Conservation (phyloP, 2,797 vertebrate species). For the Squalus acanthias region DNA sequence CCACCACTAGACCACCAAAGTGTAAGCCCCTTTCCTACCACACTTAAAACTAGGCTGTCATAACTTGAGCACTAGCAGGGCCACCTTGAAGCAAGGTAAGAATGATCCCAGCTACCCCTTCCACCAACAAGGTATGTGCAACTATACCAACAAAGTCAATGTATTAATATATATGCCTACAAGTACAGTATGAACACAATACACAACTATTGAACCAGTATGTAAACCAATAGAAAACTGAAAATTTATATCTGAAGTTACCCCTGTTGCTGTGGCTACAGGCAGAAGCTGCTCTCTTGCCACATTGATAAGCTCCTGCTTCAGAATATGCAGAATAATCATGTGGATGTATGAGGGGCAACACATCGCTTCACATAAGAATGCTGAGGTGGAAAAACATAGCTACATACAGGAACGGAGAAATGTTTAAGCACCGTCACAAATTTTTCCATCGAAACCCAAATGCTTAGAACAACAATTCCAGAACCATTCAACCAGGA, state of each 20-base stretch:
- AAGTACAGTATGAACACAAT: too few species aligned
- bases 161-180: too few species aligned
- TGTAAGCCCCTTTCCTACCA: neutral
- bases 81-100: neutral
- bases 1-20: too few species aligned
- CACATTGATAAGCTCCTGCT: neutral
- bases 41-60: too few species aligned
- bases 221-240: too few species aligned
- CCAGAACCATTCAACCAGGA: neutral
- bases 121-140: neutral
- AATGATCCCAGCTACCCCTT: neutral
- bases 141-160: too few species aligned
- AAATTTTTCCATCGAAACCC: neutral
- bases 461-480: neutral
- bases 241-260: too few species aligned
- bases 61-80: too few species aligned
- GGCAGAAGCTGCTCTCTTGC: too few species aligned
- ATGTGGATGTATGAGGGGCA: neutral
- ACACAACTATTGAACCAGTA: neutral
- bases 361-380: neutral
- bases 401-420: neutral
- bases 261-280: too few species aligned
- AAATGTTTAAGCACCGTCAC: neutral
- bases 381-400: neutral
- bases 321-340: neutral